Base-by-base conservation (phyloP, 2,888 invertebrate genomes). In the Pseudococcus viburni region DNA sequence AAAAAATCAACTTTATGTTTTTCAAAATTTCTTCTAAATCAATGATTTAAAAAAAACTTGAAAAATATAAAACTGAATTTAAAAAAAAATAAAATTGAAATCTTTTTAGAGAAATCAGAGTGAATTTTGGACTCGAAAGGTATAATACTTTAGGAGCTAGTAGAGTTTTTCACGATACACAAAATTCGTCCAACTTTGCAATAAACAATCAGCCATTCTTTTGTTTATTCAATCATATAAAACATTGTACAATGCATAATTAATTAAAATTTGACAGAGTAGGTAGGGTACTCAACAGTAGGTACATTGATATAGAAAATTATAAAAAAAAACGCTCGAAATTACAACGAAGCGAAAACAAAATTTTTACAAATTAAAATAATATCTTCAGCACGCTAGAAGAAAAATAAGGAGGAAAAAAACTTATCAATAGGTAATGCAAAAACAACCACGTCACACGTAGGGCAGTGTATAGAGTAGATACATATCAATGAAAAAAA, bases 191-290 rank as follows among this genome's bases (percentile, higher is more conserved):
- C 42, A 42, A 42, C 39, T 42, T 42, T 42, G 6, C 9, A 12
- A 51, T 51, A 51, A 51, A 51, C 48, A 64, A 64, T 5, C 64
- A 64, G 22, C 7, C 9, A 22, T 15, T 64, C 19, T 64, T 22
- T 22, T 64, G 22, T 64, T 64, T 64, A 64, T 64, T 64, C 64
- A 64, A 22, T 64, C 64, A 19, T 64, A 22, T 22, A 22, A 64
- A 64, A 22, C 22, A 59, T 59, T 15, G n/a, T 64, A 64, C 64
- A 64, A 64, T 64, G 22, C 64, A 64, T 22, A 64, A 64, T n/a
- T 64, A 22, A 22, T 22, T 64, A 64, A 64, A 64, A 22, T 64
- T 7, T 6, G 59, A 22, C 22, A 22, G 22, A 64, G 1, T 22
- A 64, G 15, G 3, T 2, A 3, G 26, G 26, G 48, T 51, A 51